Evolutionary conservation across 2,888 invertebrate genomes (phyloP).

Genomic region (Didymodactylos carnosus): DNA sequence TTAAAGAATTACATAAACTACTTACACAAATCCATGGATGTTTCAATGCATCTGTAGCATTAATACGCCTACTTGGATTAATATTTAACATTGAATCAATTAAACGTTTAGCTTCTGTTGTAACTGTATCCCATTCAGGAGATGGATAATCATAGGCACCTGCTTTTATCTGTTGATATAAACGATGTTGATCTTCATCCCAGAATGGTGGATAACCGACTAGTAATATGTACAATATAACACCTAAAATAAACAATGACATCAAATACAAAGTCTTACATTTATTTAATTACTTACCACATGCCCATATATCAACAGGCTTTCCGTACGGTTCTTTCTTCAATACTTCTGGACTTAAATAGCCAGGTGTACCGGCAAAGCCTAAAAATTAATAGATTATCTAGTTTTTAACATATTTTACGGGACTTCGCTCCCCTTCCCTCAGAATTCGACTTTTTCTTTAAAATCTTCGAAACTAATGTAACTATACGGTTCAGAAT

Average conservation of each 20-base stretch:
- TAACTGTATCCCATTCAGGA: conserved; percentile 99
- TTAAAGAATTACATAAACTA: too few species aligned
- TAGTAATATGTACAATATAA: conserved; percentile 89
- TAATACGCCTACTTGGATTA: conserved; percentile 92
- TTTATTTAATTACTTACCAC: conserved; percentile 45
- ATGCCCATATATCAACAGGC: conserved; percentile 99
- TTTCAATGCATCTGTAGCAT: conserved; percentile 89
- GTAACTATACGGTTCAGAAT: conserved; percentile 98
- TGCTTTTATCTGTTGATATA: conserved; percentile 97
- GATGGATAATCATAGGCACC: conserved; percentile 97
- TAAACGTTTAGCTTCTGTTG: conserved; percentile 94
- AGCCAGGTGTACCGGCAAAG: conserved; percentile 97
- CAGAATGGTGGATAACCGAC: conserved; percentile 99
- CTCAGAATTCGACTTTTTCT: not conserved
- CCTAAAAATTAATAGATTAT: conserved; percentile 33
- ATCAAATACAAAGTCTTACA: not conserved
- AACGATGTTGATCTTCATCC: conserved; percentile 98
- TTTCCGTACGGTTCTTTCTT: conserved; percentile 99
- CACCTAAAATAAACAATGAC: conserved; percentile 41
- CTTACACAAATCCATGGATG: conserved; percentile 99
- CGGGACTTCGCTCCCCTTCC: too few species aligned
- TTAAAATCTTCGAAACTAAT: not conserved
- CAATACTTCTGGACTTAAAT: conserved; percentile 92
- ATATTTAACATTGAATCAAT: conserved; percentile 99
- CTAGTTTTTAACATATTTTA: too few species aligned